Evolutionary conservation across 2,888 invertebrate species (phyloP), one percentile per base, ranked within the genome.

Genomic region (Periphyllus acericola): DNA sequence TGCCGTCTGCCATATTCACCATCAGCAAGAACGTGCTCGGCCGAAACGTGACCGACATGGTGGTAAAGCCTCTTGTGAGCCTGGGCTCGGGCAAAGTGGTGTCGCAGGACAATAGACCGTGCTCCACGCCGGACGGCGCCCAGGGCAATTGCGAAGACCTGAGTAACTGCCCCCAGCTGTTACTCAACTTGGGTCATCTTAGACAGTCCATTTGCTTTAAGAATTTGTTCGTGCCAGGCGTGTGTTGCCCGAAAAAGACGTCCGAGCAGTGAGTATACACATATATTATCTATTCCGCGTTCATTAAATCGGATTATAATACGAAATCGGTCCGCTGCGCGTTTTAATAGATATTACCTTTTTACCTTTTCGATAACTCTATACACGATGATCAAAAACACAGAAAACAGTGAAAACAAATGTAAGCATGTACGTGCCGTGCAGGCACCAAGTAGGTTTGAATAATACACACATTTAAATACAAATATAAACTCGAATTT

Each of bases 161-260:
- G 32, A 96, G 96, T 90, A 96, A 96, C 90, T 97, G 97, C 91
- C 97, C 97, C 0, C 96, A 96, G 90, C 92, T 97, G 46, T 92
- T 97, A 1, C 92, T 98, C 36, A 96, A 97, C 91, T 92, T 97
- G 83, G 94, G 95, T 25, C 95, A 95, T 91, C 92, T 98, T 32
- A 92, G 97, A 55, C 96, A 97, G 91, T 97, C 97, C 0, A 93
- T 98, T 19, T 98, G 98, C 91, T 98, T 98, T 91, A 97, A 97
- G 92, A 96, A 96, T 89, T 93, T 97, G 2, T 97, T 97, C 91
- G 96, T 96, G 3, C 98, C 98, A 1, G 98, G 98, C 1, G 97
- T 98, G 3, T 98, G 98, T 91, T 98, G 98, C 91, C 97, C 97
- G 0, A 81, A 85, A 79, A 89, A 89, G 72, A 71, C 86, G 8